Evolutionary conservation across 2,113 vertebrate genomes (phyloP), one percentile per base, ranked within the genome.

Genomic region (Platycercus adscitus): DNA sequence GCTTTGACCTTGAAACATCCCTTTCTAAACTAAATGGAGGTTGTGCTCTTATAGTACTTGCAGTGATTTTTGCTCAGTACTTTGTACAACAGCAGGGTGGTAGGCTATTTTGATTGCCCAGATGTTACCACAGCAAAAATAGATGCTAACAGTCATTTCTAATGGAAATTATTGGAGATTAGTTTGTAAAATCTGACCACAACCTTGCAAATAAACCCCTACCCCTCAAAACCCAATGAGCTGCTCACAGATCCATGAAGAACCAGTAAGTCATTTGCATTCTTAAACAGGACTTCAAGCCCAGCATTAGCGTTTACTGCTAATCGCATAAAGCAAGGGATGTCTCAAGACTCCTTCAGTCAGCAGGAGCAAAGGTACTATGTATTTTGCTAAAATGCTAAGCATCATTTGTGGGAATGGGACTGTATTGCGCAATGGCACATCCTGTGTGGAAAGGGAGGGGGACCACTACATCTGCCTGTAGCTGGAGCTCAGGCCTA

Each of bases 11-110:
- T 4, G 0, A 64, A 69, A 44, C 63, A 56, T 63, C 41, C 21
- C 37, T 50, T 76, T 55, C 49, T 63, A 20, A 56, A 55, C 35
- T 31, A 69, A 86, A 55, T 24, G 41, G 35, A 47, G 17, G 16
- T 29, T 0, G 0, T 31, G 39, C n/a, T 80, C 33, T 39, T 52
- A 8, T 5, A 37, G 49, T 16, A 18, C 12, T 3, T 19, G 26
- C 6, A 9, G 28, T 19, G 28, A 47, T 10, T 41, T 81, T 44
- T 41, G 37, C 25, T 41, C 50, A 37, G n/a, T 14, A 6, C n/a
- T 35, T 47, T 0, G 0, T 28, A 21, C 15, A 24, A 4, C 3
- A 43, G 49, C 33, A 31, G 20, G 55, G 18, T 41, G 37, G n/a
- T 7, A 11, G 50, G 55, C 43, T 65, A 35, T 35, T 78, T 46